These are phyloP conservation scores for Drosophila merina DNA, from an alignment of 2,888 invertebrate species.

Conservation along the genomic window DNA sequence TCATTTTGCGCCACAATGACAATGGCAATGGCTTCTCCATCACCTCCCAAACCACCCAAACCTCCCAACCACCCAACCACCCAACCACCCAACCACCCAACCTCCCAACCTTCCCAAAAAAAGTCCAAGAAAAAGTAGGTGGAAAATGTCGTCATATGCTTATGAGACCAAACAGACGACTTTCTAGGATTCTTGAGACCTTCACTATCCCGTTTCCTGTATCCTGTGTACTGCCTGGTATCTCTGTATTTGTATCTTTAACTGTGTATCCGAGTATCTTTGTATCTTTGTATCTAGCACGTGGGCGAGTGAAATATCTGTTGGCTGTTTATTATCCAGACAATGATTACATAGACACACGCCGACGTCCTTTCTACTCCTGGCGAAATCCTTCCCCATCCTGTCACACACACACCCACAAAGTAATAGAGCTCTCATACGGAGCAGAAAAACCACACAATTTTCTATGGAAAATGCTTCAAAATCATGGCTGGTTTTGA, in stretches of 20 bases:
- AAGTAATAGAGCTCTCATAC: background rate
- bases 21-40: slow-evolving; percentile 28
- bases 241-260: background rate
- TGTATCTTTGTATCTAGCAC: slow-evolving; percentile 3
- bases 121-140: background rate
- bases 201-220: background rate
- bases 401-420: background rate
- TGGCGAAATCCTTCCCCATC: background rate
- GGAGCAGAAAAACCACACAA: slow-evolving; percentile 4
- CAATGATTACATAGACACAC: slow-evolving; percentile 47
- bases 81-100: background rate
- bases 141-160: slow-evolving; percentile 21
- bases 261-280: slow-evolving; percentile 1
- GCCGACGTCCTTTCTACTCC: background rate
- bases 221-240: background rate
- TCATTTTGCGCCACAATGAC: slow-evolving; percentile 60
- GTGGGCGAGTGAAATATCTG: slow-evolving; percentile 32
- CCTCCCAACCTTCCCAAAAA: background rate
- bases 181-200: slow-evolving; percentile 1
- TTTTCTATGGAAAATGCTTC: background rate
- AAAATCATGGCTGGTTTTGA: background rate
- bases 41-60: background rate
- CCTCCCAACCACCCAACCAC: background rate
- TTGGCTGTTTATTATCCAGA: slow-evolving; percentile 56
- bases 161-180: slow-evolving; percentile 8